Evolutionary conservation across 2,113 vertebrate species (phyloP).

Genomic region (Barbus barbus): DNA sequence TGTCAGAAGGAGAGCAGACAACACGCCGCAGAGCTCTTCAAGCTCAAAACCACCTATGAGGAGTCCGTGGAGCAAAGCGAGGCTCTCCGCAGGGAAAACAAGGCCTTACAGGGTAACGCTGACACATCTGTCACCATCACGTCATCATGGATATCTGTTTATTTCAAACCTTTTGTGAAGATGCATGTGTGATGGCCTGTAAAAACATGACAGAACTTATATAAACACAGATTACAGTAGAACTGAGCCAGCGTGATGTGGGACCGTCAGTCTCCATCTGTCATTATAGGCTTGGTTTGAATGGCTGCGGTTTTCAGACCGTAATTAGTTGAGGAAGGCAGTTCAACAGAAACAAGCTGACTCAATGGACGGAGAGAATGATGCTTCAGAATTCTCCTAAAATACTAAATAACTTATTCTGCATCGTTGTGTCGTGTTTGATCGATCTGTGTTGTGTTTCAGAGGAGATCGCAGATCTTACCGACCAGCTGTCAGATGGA

Average conservation of each 20-base stretch:
- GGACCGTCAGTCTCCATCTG: constrained; percentile 20
- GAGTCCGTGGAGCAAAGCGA: constrained; percentile 77
- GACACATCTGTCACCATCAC: background rate
- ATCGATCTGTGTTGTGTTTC: constrained; percentile 13
- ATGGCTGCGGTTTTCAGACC: background rate
- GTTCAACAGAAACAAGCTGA: constrained; percentile 25
- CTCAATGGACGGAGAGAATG: constrained; percentile 17
- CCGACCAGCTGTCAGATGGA: constrained; percentile 79
- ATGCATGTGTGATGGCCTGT: background rate
- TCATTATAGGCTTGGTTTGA: constrained; percentile 6
- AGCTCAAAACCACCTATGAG: constrained; percentile 76
- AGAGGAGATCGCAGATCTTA: constrained; percentile 79
- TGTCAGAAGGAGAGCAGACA: constrained; percentile 79
- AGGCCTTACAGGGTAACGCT: constrained; percentile 75
- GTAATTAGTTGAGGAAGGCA: constrained; percentile 26
- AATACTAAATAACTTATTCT: background rate
- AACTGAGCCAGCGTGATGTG: constrained; percentile 2
- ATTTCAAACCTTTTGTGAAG: background rate
- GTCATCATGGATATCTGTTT: too few species aligned
- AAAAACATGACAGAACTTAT: background rate
- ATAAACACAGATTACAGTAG: constrained; percentile 1
- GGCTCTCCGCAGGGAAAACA: constrained; percentile 74
- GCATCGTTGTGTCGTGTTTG: background rate
- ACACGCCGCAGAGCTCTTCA: constrained; percentile 76
- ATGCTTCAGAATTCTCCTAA: background rate